Conservation (phyloP, 2,797 vertebrate genomes). For the Meriones psammophilus region DNA sequence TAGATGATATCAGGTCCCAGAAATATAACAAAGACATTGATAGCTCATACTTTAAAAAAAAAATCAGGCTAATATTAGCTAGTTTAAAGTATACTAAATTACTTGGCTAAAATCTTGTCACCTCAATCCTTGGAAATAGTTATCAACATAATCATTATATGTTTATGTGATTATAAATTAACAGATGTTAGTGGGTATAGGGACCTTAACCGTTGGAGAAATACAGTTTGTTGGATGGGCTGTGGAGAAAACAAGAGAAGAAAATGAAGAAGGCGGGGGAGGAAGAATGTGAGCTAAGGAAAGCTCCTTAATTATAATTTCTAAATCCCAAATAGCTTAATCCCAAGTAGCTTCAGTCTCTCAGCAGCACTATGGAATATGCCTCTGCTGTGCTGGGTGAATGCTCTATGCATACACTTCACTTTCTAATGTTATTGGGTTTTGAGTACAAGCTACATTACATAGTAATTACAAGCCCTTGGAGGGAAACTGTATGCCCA, state of each 20-base stretch:
- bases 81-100: constrained; percentile 22
- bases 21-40: constrained; percentile 22
- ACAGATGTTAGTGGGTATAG: neutral
- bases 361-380: neutral
- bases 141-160: constrained; percentile 11
- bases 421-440: neutral
- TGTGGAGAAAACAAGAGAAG: neutral
- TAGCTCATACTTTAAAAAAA: constrained; percentile 44
- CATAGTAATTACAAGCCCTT: constrained; percentile 43
- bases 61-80: neutral
- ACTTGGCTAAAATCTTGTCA: neutral
- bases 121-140: neutral
- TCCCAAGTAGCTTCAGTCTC: neutral
- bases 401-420: neutral
- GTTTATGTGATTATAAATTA: neutral
- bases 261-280: neutral
- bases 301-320: neutral
- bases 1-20: neutral
- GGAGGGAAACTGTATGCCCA: neutral
- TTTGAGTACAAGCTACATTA: constrained; percentile 6
- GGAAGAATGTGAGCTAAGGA: neutral
- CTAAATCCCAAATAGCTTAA: neutral
- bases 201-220: neutral
- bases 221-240: neutral
- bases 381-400: neutral